Conservation (phyloP, 2,888 invertebrate species). For the Octodonta nipae region DNA sequence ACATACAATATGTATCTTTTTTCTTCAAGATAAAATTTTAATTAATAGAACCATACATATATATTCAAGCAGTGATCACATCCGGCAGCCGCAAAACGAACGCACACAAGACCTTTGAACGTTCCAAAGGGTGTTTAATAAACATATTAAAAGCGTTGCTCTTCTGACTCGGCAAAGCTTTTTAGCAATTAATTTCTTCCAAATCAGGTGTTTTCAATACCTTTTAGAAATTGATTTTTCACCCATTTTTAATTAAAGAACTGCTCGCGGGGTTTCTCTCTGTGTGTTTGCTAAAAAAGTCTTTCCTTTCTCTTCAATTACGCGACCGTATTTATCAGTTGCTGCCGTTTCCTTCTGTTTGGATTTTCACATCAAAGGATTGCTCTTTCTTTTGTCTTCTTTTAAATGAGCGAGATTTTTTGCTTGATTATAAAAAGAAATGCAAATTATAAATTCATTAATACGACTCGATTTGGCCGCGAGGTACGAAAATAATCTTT, state of each 20-base stretch:
- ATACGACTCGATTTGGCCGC: too few relatives aligned
- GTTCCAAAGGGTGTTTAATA: slow-evolving; percentile 10
- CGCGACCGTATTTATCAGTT: slow-evolving; percentile 24
- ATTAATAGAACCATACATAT: too few relatives aligned
- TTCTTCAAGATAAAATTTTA: too few relatives aligned
- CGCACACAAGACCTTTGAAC: too few relatives aligned
- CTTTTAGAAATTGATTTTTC: slow-evolving; percentile 27
- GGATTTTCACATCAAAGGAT: slow-evolving; percentile 26
- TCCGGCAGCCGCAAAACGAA: too few relatives aligned
- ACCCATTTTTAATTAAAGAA: slow-evolving; percentile 29
- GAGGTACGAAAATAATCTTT: too few relatives aligned
- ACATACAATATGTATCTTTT: too few relatives aligned
- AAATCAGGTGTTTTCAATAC: slow-evolving; percentile 30
- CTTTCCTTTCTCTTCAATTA: background rate
- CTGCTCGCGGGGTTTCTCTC: slow-evolving; percentile 17
- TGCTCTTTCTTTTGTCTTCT: slow-evolving; percentile 25
- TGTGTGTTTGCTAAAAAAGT: background rate
- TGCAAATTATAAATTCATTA: slow-evolving; percentile 13
- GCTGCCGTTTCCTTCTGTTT: slow-evolving; percentile 22
- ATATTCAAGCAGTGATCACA: too few relatives aligned
- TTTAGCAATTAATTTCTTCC: slow-evolving; percentile 31
- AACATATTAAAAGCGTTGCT: slow-evolving; percentile 11
- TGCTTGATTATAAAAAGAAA: slow-evolving; percentile 17
- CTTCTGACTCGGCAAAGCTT: slow-evolving; percentile 14
- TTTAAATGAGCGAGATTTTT: slow-evolving; percentile 19